Evolutionary conservation across 2,113 vertebrate genomes (phyloP), one percentile per base, ranked within the genome.

Genomic region (Corythoichthys intestinalis): DNA sequence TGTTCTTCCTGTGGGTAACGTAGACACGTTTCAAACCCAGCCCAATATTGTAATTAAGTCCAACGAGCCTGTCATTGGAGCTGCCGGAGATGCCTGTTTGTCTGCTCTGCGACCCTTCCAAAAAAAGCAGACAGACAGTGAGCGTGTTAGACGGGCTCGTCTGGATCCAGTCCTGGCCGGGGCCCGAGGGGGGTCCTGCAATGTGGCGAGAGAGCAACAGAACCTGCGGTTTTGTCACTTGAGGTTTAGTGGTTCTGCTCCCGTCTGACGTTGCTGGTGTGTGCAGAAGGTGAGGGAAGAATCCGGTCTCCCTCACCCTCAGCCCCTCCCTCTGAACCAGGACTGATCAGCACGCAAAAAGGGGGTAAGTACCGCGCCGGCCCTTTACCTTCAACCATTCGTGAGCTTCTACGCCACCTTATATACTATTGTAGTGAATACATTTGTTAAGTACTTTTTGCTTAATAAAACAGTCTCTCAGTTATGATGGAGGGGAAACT

Each of bases 341-440:
- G 90, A 92, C 91, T 89, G 90, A 91, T 87, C 84, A 84, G 86
- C 85, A 83, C 88, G 84, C 64, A 70, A 90, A 85, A 28, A 28
- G 80, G 89, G 91, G 92, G 91, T 92, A 93, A 93, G 92, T 93
- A 93, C 89, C 74, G 86, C 85, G 84, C 65, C 84, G 52, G 84
- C 87, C 91, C 88, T 85, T 78, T 82, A 66, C 77, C 81, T 74
- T 72, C 78, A 78, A 71, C 79, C 73, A 73, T 77, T 78, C 83
- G 80, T 54, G 47, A 87, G 68, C 85, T 86, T 69, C 73, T 61
- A 85, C 72, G 80, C 56, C 47, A 20, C 6, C 67, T 70, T 61
- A 68, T 75, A 34, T 4, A 34, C 1, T 12, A 38, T 65, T 68
- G 65, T 11, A 74, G 49, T 54, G 6, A 13, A 61, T 67, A 65